Evolutionary conservation across 2,888 invertebrate species (phyloP).

Genomic region (Volucella zonaria): DNA sequence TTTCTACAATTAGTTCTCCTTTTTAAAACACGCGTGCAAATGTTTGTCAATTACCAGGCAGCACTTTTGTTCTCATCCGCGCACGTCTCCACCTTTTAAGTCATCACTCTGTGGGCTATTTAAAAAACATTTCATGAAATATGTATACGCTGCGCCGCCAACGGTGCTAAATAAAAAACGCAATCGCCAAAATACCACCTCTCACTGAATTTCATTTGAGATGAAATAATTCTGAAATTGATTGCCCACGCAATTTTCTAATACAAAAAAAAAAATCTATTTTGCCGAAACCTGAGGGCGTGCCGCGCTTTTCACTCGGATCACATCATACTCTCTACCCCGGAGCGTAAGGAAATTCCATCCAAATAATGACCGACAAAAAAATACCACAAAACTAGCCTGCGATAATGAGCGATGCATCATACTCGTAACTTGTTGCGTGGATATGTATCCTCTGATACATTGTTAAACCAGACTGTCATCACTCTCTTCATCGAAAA

Average conservation of each 20-base stretch:
- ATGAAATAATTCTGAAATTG: not conserved
- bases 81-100: not conserved
- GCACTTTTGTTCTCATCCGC: not conserved
- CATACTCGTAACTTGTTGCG: conserved; percentile 45
- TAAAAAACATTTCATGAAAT: conserved; percentile 34
- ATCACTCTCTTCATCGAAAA: conserved; percentile 40
- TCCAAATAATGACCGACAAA: conserved; percentile 18
- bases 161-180: conserved; percentile 31
- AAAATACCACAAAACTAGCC: conserved; percentile 2
- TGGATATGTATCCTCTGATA: conserved; percentile 9
- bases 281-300: conserved; percentile 24
- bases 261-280: conserved; percentile 22
- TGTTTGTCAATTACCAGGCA: not conserved
- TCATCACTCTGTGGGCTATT: conserved; percentile 22
- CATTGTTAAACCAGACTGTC: conserved; percentile 17
- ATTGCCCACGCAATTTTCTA: conserved; percentile 23
- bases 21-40: not conserved
- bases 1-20: too few species aligned
- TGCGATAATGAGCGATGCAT: conserved; percentile 7
- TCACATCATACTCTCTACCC: not conserved
- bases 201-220: not conserved
- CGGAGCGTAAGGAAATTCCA: not conserved
- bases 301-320: conserved; percentile 10
- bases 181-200: conserved; percentile 35
- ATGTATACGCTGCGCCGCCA: not conserved